These are phyloP conservation scores for Ptychochromis oligacanthus DNA, from an alignment of 2,113 vertebrate species.

Conservation along the genomic window DNA sequence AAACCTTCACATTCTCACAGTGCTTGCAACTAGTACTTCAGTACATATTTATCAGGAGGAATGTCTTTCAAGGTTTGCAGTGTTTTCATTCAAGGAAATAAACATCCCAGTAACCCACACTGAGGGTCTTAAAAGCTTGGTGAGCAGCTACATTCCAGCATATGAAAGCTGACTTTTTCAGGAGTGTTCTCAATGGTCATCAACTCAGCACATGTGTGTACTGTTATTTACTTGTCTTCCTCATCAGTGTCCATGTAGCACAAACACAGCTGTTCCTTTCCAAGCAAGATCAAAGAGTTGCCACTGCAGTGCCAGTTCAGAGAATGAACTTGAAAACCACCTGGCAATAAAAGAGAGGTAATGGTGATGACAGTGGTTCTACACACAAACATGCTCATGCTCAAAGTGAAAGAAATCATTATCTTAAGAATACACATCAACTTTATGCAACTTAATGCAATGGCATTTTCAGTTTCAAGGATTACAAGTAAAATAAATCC, in stretches of 20 bases:
- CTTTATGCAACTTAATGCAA: background rate
- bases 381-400: background rate
- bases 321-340: slow-evolving; percentile 86
- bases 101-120: slow-evolving; percentile 30
- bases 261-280: slow-evolving; percentile 92
- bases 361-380: background rate
- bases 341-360: slow-evolving; percentile 67
- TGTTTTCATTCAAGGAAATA: background rate
- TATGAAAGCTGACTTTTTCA: background rate
- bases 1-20: slow-evolving; percentile 41
- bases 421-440: background rate
- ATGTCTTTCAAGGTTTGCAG: background rate
- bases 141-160: background rate
- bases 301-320: slow-evolving; percentile 87
- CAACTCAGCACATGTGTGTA: background rate
- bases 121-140: background rate
- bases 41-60: slow-evolving; percentile 17
- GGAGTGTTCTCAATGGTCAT: slow-evolving; percentile 13
- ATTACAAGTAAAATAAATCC: background rate
- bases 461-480: background rate
- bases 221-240: slow-evolving; percentile 45
- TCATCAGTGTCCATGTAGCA: slow-evolving; percentile 87
- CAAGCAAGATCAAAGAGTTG: slow-evolving; percentile 84
- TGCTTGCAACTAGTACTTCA: slow-evolving; percentile 30
- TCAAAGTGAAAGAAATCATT: background rate